Percentiles rank a stretch among this genome's conserved stretches.
Conservation (phyloP, 2,113 vertebrate species). For the Mormyrus iriodes region DNA sequence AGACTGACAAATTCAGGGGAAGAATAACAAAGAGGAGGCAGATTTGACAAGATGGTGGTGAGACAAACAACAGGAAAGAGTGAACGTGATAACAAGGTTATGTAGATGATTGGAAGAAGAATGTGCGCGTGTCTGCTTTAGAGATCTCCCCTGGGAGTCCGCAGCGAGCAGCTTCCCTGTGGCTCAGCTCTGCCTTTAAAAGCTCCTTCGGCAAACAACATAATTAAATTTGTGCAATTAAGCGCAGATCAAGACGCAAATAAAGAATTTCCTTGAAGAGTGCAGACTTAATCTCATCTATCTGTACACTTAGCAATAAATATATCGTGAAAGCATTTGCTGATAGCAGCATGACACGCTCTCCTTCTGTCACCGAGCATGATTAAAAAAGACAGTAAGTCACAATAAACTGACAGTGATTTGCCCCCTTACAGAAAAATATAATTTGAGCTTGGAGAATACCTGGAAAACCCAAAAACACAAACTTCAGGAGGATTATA, state of each 20-base stretch:
- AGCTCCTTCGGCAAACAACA: conserved; percentile 7
- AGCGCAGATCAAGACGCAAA: neutral
- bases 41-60: neutral
- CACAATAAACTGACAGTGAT: neutral
- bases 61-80: conserved; percentile 24
- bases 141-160: neutral
- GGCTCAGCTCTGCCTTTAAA: neutral
- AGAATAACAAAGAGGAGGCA: conserved; percentile 9
- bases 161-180: neutral
- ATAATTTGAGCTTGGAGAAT: neutral
- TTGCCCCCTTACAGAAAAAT: neutral
- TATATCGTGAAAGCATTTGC: neutral
- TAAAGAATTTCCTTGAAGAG: neutral
- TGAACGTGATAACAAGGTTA: conserved; percentile 17
- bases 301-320: neutral
- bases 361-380: neutral
- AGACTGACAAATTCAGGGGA: neutral
- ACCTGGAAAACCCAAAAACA: neutral
- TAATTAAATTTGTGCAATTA: conserved; percentile 21
- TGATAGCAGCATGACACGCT: neutral
- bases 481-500: neutral
- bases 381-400: neutral
- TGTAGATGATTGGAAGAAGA: conserved; percentile 1
- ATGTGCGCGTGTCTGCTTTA: neutral
- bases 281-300: neutral